phyloP scores from a whole-genome alignment of 2,888 invertebrate species.

The Dynastes maya region DNA sequence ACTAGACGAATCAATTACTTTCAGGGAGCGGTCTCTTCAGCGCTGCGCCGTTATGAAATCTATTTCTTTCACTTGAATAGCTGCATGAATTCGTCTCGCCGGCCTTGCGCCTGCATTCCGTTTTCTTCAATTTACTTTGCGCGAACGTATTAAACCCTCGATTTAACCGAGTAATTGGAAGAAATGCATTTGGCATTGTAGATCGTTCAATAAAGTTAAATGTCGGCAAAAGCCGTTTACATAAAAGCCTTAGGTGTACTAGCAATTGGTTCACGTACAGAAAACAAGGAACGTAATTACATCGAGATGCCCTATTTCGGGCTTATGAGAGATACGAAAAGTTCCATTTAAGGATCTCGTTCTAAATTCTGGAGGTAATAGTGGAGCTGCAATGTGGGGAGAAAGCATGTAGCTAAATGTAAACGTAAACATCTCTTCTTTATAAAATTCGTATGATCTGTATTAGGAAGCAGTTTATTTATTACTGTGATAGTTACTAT shows the following conservation, averaged over 20 bases:
- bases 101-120: neutral
- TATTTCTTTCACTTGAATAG: too few species aligned
- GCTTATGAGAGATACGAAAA: too few species aligned
- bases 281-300: neutral
- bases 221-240: neutral
- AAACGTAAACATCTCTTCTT: too few species aligned
- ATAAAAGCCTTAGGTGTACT: neutral
- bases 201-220: neutral
- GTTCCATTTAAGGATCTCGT: too few species aligned
- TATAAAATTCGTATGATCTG: too few species aligned
- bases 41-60: too few species aligned
- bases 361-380: too few species aligned
- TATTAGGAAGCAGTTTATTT: too few species aligned
- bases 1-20: neutral
- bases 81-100: neutral
- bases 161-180: conserved; percentile 23
- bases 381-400: too few species aligned
- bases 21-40: neutral
- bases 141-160: conserved; percentile 10
- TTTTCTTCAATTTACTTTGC: conserved; percentile 6
- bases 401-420: too few species aligned
- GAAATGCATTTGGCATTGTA: conserved; percentile 7
- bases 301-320: too few species aligned
- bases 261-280: neutral
- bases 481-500: too few species aligned